Conservation (phyloP, 2,888 invertebrate species). For the Drosophila melanocephala region DNA sequence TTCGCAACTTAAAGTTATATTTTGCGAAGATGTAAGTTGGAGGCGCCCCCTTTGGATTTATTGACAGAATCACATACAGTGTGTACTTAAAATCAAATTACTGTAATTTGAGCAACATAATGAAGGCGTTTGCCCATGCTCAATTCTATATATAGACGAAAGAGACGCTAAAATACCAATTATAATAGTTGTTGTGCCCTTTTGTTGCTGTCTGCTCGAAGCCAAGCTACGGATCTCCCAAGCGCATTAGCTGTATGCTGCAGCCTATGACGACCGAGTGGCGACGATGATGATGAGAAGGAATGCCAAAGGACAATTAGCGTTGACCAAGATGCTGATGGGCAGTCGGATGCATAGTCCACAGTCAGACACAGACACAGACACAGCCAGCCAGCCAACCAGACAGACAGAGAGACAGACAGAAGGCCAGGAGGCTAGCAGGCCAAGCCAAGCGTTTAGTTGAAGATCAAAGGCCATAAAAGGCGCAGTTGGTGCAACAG, state of each 20-base stretch:
- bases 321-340: conserved; percentile 56
- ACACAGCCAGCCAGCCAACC: conserved; percentile 1
- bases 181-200: conserved; percentile 55
- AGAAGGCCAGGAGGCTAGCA: conserved; percentile 5
- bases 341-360: conserved; percentile 25
- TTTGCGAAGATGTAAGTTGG: conserved; percentile 12
- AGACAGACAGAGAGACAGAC: not conserved
- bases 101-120: conserved; percentile 74
- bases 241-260: conserved; percentile 53
- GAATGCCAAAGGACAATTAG: conserved; percentile 79
- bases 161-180: conserved; percentile 77
- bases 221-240: conserved; percentile 50
- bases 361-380: not conserved
- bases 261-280: conserved; percentile 19
- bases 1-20: conserved; percentile 4
- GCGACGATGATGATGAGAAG: conserved; percentile 64
- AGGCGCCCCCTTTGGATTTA: conserved; percentile 7
- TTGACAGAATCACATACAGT: conserved; percentile 28
- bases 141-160: conserved; percentile 72
- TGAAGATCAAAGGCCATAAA: conserved; percentile 75
- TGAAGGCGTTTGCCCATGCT: conserved; percentile 61
- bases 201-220: conserved; percentile 22
- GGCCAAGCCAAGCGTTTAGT: conserved; percentile 36
- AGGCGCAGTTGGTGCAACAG: conserved; percentile 60
- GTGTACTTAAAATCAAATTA: conserved; percentile 72